Base-by-base conservation (phyloP, 2,113 vertebrate species). In the Scomber colias region DNA sequence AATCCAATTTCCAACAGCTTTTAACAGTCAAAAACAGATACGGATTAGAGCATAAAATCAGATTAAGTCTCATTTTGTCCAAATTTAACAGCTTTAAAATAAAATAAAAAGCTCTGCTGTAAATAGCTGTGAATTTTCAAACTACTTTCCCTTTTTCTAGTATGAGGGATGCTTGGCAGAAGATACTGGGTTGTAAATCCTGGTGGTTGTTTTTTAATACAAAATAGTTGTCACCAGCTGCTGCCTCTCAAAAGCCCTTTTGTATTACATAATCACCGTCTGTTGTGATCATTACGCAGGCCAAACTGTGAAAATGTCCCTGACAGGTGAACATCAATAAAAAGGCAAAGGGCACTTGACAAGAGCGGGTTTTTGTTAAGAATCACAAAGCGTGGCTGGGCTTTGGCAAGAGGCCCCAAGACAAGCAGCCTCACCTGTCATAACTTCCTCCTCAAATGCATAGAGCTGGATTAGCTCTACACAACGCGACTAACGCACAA, bases 391-490 rank as follows among this genome's bases (percentile, higher is more conserved):
- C 56, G 3, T 84, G 67, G 74, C 73, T 8, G 0, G 5, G 54
- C 30, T 61, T 82, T 68, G 75, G 73, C 79, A 84, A 49, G 51
- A 61, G 7, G 54, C 79, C 2, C 10, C 3, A 5, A 46, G 77
- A 14, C 44, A 8, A 74, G 72, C 51, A 24, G 31, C 49, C 70
- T 79, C 82, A 77, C 81, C 84, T 87, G 79, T 81, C 84, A 88
- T 3, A 86, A 89, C 77, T 48, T 87, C 85, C 72, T 89, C 31
- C 12, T 54, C 1, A 12, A 16, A 44, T 17, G 15, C 67, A 66
- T 6, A 67, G 66, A 65, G 3, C 4, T 14, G 63, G 71, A 81
- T 88, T 68, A 79, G 21, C 73, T 68, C 19, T 3, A 56, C 57
- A 44, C 81, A 88, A 56, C 72, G 24, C 7, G 17, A 70, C 51